Percentiles rank a stretch among this genome's conserved stretches.
Evolutionary conservation across 2,797 vertebrate species (phyloP).

Genomic region (Eremophila alpestris): DNA sequence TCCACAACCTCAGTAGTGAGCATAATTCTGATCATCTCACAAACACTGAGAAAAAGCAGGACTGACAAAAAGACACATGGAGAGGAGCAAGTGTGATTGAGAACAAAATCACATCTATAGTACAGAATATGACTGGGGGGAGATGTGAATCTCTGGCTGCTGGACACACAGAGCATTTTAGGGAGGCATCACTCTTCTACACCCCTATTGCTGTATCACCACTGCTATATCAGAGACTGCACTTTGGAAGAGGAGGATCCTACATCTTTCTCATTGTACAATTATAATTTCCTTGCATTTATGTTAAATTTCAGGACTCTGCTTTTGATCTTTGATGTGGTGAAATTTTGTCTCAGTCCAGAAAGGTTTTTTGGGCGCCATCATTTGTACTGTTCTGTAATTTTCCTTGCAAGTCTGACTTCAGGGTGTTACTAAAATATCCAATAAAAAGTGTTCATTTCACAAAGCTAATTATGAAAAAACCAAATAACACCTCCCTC

Average conservation of each 20-base stretch:
- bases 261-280: neutral
- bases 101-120: neutral
- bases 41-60: neutral
- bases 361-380: neutral
- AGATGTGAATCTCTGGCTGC: neutral
- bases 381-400: neutral
- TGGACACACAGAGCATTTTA: neutral
- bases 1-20: neutral
- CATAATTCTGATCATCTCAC: neutral
- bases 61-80: neutral
- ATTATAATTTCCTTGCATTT: neutral
- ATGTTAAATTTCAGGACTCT: neutral
- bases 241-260: neutral
- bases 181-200: neutral
- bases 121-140: neutral
- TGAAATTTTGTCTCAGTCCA: neutral
- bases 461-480: neutral
- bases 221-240: neutral
- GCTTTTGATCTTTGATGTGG: neutral
- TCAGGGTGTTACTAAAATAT: neutral
- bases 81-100: neutral
- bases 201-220: neutral
- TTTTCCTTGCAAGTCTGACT: neutral
- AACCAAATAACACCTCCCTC: accelerated
- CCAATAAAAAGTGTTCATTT: neutral